Percentiles rank a stretch among this genome's conserved stretches.
Evolutionary conservation across 64 coral and sea anemone species (phyloP).

Genomic region (Catalaphyllia jardinei): DNA sequence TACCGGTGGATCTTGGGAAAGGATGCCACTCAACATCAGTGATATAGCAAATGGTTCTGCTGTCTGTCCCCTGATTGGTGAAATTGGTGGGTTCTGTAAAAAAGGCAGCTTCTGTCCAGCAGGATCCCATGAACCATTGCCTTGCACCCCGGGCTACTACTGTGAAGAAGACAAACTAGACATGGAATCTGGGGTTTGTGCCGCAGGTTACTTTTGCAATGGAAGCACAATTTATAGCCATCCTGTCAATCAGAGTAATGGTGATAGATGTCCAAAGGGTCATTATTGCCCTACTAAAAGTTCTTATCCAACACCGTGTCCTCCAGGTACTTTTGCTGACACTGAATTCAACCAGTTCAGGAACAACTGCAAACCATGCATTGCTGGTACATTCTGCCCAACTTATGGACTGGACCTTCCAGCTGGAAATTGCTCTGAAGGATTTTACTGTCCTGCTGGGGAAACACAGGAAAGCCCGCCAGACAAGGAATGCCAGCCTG

Average conservation of each 20-base stretch:
- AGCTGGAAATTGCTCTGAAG: constrained; percentile 90
- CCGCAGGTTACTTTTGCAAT: constrained; percentile 95
- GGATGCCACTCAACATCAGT: constrained; percentile 59
- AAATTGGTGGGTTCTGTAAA: constrained; percentile 93
- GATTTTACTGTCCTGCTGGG: constrained; percentile 90
- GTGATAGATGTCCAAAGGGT: constrained; percentile 87
- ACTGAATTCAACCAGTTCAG: constrained; percentile 89
- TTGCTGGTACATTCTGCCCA: constrained; percentile 89
- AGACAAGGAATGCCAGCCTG: constrained; percentile 94
- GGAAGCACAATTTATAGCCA: constrained; percentile 82
- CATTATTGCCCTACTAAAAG: constrained; percentile 81
- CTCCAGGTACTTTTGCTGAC: constrained; percentile 91
- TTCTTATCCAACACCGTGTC: constrained; percentile 80
- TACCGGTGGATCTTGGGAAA: constrained; percentile 96
- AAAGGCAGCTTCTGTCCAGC: constrained; percentile 90
- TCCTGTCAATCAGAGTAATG: constrained; percentile 81
- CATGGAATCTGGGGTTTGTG: constrained; percentile 80
- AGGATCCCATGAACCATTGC: constrained; percentile 79
- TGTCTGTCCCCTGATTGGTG: constrained; percentile 90
- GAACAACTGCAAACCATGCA: constrained; percentile 91
- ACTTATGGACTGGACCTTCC: constrained; percentile 79
- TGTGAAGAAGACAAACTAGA: constrained; percentile 87
- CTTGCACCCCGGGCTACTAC: constrained; percentile 92
- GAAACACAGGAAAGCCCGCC: constrained; percentile 82
- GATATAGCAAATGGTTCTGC: constrained; percentile 83